Base-by-base conservation (phyloP, 2,888 invertebrate genomes). In the Neocrepidodera transversa region DNA sequence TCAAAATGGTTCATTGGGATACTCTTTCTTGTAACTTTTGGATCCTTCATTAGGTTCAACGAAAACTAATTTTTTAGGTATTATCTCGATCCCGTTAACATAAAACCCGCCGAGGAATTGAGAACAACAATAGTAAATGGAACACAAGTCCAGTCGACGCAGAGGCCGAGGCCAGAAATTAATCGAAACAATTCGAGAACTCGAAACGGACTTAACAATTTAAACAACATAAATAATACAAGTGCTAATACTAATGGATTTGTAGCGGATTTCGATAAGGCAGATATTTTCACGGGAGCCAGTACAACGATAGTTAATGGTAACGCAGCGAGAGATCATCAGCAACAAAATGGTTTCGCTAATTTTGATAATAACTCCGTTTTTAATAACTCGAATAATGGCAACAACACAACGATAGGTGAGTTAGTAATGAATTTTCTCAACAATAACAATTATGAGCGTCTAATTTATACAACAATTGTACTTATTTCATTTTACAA, bases 331-430 rank as follows among this genome's bases (percentile, higher is more conserved):
- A 35, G 35, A 8, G 50, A 6, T 32, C 48, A 35, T 8, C 56
- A 40, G 66, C 65, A 67, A 64, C 69, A 66, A 54, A 72, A 69
- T 53, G 71, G 71, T 13, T 88, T 89, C 77, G 89, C 90, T 53
- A 86, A 89, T 79, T 89, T 89, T 73, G 89, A 89, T 71, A 87
- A 88, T 78, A 88, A 88, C 74, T 86, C 87, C 62, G 85, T 86
- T 67, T 89, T 87, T 73, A 85, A 83, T 77, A 83, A 83, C 64
- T 18, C 55, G 20, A 59, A 35, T 47, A 35, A 23, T 40, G 45
- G 48, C 14, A 45, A 51, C 7, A 56, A 38, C 18, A 52, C 57
- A 16, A 60, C 61, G 14, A 28, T 55, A 35, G 64, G 66, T 66
- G 38, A 66, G 64, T 36, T 38, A 11, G 38, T 30, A 8, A 30